Conservation (phyloP, 1,140 invertebrate genomes). For the Aporrectodea caliginosa region DNA sequence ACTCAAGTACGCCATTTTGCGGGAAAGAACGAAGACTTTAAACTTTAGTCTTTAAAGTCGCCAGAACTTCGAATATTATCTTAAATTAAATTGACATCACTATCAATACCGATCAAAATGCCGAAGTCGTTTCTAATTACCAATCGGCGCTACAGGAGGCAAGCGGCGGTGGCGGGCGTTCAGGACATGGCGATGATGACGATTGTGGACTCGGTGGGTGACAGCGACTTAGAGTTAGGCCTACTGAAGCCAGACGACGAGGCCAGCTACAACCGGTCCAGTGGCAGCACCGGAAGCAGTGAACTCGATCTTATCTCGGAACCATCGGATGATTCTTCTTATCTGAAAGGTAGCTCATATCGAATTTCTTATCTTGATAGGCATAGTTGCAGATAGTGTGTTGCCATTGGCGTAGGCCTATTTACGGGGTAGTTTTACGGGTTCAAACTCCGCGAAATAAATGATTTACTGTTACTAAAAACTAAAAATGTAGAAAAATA, state of each 20-base stretch:
- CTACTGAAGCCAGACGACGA: not conserved
- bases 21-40: not conserved
- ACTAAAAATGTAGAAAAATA: too few species aligned
- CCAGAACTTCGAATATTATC: not conserved
- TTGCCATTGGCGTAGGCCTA: too few species aligned
- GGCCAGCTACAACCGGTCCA: not conserved
- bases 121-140: not conserved
- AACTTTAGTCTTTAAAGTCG: not conserved
- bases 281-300: not conserved
- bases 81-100: too few species aligned
- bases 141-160: not conserved
- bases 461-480: too few species aligned
- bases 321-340: not conserved
- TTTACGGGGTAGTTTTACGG: too few species aligned
- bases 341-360: slow-evolving; percentile 2
- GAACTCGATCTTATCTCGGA: not conserved
- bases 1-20: not conserved
- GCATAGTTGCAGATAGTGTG: too few species aligned
- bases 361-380: too few species aligned
- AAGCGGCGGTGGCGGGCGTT: not conserved
- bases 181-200: not conserved
- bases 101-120: too few species aligned
- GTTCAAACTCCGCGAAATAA: too few species aligned
- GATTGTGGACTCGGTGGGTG: not conserved
- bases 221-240: not conserved